Conservation (phyloP, 2,113 vertebrate genomes). For the Tragelaphus scriptus region DNA sequence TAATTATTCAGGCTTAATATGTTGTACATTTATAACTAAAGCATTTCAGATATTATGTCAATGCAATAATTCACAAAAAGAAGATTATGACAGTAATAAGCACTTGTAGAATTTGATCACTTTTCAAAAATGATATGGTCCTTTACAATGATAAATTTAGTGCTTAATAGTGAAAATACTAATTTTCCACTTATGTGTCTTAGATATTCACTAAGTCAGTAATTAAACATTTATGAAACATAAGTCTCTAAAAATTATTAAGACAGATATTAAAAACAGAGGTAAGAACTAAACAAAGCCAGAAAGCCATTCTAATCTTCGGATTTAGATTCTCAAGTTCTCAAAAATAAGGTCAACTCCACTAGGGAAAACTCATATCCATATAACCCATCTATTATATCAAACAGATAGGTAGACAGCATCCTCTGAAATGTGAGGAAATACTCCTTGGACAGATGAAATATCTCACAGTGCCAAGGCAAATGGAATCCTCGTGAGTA, state of each 20-base stretch:
- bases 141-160: not conserved
- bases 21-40: not conserved
- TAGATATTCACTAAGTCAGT: not conserved
- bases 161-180: not conserved
- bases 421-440: not conserved
- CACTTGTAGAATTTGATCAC: not conserved
- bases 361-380: not conserved
- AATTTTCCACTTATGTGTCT: not conserved
- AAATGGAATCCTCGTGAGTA: not conserved
- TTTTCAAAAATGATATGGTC: not conserved
- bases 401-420: not conserved
- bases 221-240: not conserved
- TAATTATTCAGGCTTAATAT: not conserved
- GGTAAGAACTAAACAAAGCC: not conserved
- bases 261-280: not conserved
- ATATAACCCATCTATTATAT: not conserved
- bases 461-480: not conserved
- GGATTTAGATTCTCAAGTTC: not conserved
- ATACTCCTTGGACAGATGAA: not conserved
- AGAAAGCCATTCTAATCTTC: not conserved
- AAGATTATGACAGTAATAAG: not conserved
- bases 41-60: not conserved
- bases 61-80: not conserved
- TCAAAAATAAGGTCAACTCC: not conserved
- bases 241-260: not conserved